Evolutionary conservation across 2,797 vertebrate species (phyloP).

Genomic region (Pempheris klunzingeri): DNA sequence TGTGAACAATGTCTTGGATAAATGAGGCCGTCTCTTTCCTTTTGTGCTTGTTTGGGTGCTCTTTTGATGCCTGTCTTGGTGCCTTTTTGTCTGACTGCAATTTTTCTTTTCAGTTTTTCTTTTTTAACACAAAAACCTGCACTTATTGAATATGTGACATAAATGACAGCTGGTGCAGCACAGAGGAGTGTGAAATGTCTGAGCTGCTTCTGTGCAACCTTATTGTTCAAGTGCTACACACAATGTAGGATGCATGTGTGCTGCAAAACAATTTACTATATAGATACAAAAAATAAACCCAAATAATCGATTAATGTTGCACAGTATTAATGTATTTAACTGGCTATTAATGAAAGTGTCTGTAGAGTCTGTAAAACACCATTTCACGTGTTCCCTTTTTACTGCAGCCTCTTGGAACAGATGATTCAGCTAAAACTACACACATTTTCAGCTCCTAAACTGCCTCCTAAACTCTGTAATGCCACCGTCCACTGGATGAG

Average conservation of each 20-base stretch:
- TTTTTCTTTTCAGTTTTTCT: slow-evolving; percentile 1
- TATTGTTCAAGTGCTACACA: slow-evolving; percentile 26
- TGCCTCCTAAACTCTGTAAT: not conserved
- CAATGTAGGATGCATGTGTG: not conserved
- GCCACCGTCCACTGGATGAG: not conserved
- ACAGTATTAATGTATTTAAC: not conserved
- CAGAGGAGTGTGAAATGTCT: slow-evolving; percentile 30
- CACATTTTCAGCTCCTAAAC: not conserved
- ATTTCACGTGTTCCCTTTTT: not conserved
- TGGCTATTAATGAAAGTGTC: not conserved
- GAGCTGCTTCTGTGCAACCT: slow-evolving; percentile 17
- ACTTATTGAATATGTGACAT: slow-evolving; percentile 33
- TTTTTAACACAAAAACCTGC: slow-evolving; percentile 21
- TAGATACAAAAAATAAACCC: not conserved
- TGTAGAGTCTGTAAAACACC: not conserved
- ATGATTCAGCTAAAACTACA: not conserved
- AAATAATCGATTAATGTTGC: not conserved
- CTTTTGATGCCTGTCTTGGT: slow-evolving; percentile 10
- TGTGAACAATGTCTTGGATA: slow-evolving; percentile 84
- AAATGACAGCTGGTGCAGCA: slow-evolving; percentile 28
- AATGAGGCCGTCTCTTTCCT: slow-evolving; percentile 62
- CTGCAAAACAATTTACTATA: not conserved
- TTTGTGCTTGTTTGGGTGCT: slow-evolving; percentile 46
- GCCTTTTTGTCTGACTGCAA: slow-evolving; percentile 14
- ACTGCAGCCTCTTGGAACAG: not conserved